Evolutionary conservation across 2,113 vertebrate species (phyloP).

Genomic region (Gopherus evgoodei): DNA sequence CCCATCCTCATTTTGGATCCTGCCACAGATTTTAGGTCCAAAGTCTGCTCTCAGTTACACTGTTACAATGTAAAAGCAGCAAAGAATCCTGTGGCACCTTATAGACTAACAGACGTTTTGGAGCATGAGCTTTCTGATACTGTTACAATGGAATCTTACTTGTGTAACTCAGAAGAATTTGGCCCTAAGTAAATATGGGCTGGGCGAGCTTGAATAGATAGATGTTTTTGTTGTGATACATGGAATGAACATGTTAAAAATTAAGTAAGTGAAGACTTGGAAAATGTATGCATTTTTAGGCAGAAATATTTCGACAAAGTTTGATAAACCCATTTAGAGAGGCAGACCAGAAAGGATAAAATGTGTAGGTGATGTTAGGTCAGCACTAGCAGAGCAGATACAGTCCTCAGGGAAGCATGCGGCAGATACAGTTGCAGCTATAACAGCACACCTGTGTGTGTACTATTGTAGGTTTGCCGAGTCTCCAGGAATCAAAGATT

Average conservation of each 20-base stretch:
- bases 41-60: not conserved
- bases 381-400: not conserved
- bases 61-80: not conserved
- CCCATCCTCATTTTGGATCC: not conserved
- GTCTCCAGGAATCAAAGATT: too few relatives aligned
- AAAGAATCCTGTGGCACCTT: too few relatives aligned
- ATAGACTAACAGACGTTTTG: too few relatives aligned
- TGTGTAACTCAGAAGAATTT: not conserved
- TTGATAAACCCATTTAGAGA: not conserved
- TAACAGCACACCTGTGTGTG: not conserved
- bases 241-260: accelerated
- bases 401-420: not conserved
- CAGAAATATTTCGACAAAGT: not conserved
- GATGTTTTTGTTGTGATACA: not conserved
- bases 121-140: too few relatives aligned
- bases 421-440: not conserved
- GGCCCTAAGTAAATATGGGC: not conserved
- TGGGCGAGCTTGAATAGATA: not conserved
- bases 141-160: not conserved
- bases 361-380: not conserved
- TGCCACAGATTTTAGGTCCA: not conserved
- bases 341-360: not conserved
- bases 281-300: accelerated
- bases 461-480: too few relatives aligned
- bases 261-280: accelerated